These are phyloP conservation scores for Tiaroga cobitis DNA, from an alignment of 2,797 vertebrate genomes.

Conservation along the genomic window DNA sequence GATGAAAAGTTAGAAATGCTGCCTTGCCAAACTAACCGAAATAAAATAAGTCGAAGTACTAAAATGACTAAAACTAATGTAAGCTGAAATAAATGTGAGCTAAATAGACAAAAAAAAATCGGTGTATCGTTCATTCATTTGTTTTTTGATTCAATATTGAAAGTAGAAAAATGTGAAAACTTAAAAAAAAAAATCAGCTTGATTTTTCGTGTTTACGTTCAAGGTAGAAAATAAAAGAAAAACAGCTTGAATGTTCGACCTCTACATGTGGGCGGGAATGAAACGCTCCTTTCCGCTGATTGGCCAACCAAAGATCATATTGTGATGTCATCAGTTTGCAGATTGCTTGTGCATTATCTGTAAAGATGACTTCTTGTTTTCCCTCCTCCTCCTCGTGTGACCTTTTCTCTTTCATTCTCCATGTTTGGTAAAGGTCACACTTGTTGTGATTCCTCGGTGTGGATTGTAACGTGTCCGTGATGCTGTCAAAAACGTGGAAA, in stretches of 20 bases:
- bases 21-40: background rate
- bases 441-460: slow-evolving; percentile 78
- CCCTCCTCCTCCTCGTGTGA: slow-evolving; percentile 69
- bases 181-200: background rate
- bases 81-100: background rate
- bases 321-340: background rate
- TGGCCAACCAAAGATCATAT: background rate
- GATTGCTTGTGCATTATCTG: slow-evolving; percentile 21
- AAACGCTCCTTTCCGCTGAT: background rate
- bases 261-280: background rate
- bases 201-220: background rate
- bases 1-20: background rate
- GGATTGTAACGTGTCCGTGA: slow-evolving; percentile 69
- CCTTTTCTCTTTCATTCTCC: slow-evolving; percentile 82
- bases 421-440: slow-evolving; percentile 83
- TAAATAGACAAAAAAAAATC: background rate
- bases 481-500: slow-evolving; percentile 73
- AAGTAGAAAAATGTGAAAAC: background rate
- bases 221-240: background rate
- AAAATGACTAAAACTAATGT: background rate
- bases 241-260: background rate
- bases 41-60: background rate
- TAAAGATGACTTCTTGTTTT: slow-evolving; percentile 11
- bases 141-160: background rate
- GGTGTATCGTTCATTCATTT: background rate